These are phyloP conservation scores for Solea senegalensis DNA, from an alignment of 2,113 vertebrate species.

Conservation along the genomic window DNA sequence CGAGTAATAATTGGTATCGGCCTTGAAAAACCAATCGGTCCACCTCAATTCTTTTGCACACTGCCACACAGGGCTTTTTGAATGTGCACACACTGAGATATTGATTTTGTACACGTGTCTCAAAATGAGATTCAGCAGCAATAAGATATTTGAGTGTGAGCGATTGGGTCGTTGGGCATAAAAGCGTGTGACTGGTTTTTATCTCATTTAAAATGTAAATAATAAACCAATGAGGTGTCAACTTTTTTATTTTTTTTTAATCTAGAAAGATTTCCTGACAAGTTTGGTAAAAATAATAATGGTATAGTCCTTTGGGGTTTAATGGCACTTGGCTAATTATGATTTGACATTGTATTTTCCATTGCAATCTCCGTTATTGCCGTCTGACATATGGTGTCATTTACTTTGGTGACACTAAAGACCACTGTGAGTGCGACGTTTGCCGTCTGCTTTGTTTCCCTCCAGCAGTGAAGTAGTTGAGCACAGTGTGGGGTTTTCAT, in stretches of 20 bases:
- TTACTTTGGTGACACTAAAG: slow-evolving; percentile 37
- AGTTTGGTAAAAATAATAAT: slow-evolving; percentile 26
- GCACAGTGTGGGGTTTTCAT: slow-evolving; percentile 29
- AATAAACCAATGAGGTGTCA: slow-evolving; percentile 52
- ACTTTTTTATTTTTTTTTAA: slow-evolving; percentile 42
- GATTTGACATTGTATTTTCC: slow-evolving; percentile 27
- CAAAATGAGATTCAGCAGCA: not conserved
- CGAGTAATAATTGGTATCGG: not conserved
- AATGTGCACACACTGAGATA: not conserved
- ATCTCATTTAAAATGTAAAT: slow-evolving; percentile 58
- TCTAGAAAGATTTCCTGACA: slow-evolving; percentile 41
- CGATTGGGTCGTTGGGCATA: slow-evolving; percentile 2
- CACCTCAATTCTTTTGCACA: no score
- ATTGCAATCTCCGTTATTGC: slow-evolving; percentile 36
- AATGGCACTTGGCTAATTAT: slow-evolving; percentile 62
- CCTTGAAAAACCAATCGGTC: no score
- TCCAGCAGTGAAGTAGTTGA: slow-evolving; percentile 18
- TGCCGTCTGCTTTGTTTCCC: slow-evolving; percentile 24
- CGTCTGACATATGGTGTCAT: slow-evolving; percentile 50
- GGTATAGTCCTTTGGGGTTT: slow-evolving; percentile 53
- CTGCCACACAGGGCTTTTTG: no score
- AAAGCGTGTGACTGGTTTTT: slow-evolving; percentile 22
- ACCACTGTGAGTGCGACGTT: slow-evolving; percentile 11
- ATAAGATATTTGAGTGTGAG: slow-evolving; percentile 2
- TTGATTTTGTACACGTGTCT: slow-evolving; percentile 19